Conservation (phyloP, 2,113 vertebrate genomes). For the Oriolus oriolus region DNA sequence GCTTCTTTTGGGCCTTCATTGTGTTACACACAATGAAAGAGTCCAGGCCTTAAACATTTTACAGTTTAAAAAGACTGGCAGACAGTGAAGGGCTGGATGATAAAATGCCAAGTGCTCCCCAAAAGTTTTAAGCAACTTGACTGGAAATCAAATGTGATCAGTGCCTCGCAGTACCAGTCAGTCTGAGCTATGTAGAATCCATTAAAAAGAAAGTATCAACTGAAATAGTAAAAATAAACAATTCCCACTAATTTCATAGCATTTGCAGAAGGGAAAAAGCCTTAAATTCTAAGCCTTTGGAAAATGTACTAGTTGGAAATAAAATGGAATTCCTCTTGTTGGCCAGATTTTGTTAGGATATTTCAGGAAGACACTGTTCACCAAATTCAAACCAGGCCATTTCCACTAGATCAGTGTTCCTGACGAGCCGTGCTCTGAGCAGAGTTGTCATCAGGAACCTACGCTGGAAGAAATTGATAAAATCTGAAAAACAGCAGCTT, state of each 20-base stretch:
- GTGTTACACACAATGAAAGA: neutral
- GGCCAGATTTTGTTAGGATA: neutral
- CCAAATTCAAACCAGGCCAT: neutral
- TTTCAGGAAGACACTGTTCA: neutral
- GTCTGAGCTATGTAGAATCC: neutral
- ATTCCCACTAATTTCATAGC: neutral
- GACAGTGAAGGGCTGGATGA: neutral
- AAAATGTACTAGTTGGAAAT: neutral
- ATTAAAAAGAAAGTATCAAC: neutral
- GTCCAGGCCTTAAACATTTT: neutral
- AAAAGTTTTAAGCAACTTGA: neutral
- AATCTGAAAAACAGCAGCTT: conserved; percentile 44
- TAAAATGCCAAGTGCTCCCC: neutral
- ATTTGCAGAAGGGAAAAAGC: neutral
- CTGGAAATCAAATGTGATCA: neutral
- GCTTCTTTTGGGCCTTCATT: neutral
- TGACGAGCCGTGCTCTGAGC: neutral
- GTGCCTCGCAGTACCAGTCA: neutral
- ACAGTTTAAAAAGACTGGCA: neutral
- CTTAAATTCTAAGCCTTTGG: neutral
- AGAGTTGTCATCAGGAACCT: conserved; percentile 23
- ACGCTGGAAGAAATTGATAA: conserved; percentile 21
- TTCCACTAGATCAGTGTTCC: neutral
- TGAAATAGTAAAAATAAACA: neutral
- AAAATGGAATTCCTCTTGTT: neutral